A percentile compares a stretch with the other conserved stretches of the same genome.
Conservation (phyloP, 2,113 vertebrate species). For the Pitta sordida region DNA sequence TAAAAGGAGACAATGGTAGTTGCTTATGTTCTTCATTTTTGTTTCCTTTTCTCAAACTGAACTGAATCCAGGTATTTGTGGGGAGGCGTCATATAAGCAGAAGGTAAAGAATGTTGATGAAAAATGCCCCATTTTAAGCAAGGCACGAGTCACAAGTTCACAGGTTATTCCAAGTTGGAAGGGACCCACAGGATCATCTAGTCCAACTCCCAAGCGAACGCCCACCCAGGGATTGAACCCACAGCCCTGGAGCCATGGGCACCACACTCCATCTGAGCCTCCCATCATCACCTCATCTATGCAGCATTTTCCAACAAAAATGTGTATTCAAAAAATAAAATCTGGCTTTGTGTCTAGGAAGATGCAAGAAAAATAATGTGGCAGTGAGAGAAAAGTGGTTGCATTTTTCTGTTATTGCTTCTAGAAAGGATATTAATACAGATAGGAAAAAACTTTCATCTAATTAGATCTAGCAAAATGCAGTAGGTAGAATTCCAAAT, state of each 20-base stretch:
- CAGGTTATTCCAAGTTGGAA: too few species aligned
- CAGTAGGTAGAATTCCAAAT: not conserved
- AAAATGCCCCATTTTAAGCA: not conserved
- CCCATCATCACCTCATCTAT: not conserved
- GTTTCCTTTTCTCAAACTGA: not conserved
- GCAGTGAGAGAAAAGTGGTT: not conserved
- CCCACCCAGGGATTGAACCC: too few species aligned
- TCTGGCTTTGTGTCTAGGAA: not conserved
- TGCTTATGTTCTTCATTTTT: not conserved
- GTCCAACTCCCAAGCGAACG: too few species aligned
- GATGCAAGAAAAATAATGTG: not conserved
- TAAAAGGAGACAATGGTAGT: not conserved
- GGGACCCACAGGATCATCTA: too few species aligned
- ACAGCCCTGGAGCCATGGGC: too few species aligned
- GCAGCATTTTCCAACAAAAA: not conserved
- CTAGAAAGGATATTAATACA: not conserved
- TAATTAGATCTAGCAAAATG: not conserved
- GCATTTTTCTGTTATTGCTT: not conserved
- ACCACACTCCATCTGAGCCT: too few species aligned
- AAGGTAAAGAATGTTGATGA: not conserved
- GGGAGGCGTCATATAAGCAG: not conserved
- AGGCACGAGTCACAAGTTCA: too few species aligned
- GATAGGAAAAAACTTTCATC: not conserved
- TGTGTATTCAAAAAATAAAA: fast-evolving
- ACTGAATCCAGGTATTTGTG: not conserved